Evolutionary conservation across 2,888 invertebrate genomes (phyloP).

Genomic region (Julus scanicus): DNA sequence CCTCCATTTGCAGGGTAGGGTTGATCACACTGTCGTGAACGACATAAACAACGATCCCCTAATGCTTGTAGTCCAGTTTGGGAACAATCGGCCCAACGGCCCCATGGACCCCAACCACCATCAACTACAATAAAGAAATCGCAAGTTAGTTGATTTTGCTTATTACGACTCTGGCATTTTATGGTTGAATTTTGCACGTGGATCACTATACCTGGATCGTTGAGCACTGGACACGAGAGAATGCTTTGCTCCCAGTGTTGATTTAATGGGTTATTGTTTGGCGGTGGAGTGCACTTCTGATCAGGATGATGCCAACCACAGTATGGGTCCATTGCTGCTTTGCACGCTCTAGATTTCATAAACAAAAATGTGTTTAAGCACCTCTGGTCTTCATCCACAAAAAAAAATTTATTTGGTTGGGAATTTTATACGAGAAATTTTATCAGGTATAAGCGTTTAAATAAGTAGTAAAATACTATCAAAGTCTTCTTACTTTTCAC

Average conservation of each 20-base stretch:
- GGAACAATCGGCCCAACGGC: constrained; percentile 81
- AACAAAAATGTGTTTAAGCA: background rate
- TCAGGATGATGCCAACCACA: constrained; percentile 90
- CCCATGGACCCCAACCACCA: constrained; percentile 90
- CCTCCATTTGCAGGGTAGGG: constrained; percentile 85
- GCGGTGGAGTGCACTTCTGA: constrained; percentile 79
- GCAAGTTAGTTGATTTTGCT: background rate
- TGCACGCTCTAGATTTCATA: constrained; percentile 70
- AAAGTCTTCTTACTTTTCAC: constrained; percentile 62
- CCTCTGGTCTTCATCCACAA: too few relatives aligned
- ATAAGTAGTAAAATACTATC: background rate
- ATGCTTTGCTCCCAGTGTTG: constrained; percentile 81
- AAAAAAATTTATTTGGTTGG: too few relatives aligned
- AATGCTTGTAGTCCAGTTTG: constrained; percentile 71
- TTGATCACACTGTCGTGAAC: constrained; percentile 83
- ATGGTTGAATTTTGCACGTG: background rate
- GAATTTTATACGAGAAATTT: too few relatives aligned
- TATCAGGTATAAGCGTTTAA: too few relatives aligned
- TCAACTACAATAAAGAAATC: constrained; percentile 70
- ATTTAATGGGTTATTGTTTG: constrained; percentile 73
- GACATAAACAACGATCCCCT: constrained; percentile 79
- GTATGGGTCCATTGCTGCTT: constrained; percentile 89
- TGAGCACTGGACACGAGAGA: constrained; percentile 76
- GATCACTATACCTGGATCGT: constrained; percentile 69
- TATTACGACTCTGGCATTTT: background rate